Evolutionary conservation across 2,888 invertebrate genomes (phyloP).

Genomic region (Heliconius ethilla): DNA sequence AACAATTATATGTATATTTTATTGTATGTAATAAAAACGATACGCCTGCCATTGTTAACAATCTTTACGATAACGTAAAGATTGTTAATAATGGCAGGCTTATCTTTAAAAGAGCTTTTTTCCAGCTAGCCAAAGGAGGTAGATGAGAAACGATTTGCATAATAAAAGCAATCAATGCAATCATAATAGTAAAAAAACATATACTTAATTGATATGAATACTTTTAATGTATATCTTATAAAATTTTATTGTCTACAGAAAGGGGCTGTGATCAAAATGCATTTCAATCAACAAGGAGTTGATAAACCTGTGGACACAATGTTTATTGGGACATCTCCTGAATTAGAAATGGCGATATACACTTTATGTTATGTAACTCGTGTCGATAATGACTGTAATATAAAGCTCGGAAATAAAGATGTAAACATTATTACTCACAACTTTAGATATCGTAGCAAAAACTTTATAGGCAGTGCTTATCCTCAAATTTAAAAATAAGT

Average conservation of each 20-base stretch:
- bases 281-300: conserved; percentile 86
- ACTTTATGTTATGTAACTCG: conserved; percentile 92
- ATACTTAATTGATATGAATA: no score
- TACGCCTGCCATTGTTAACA: no score
- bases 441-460: conserved; percentile 88
- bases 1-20: background rate
- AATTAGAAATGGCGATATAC: conserved; percentile 94
- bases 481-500: conserved; percentile 85
- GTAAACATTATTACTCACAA: conserved; percentile 89
- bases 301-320: conserved; percentile 90
- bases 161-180: no score
- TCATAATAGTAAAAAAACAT: no score
- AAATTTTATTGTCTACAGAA: conserved; percentile 81
- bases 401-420: conserved; percentile 86
- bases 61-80: no score
- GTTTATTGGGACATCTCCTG: conserved; percentile 94
- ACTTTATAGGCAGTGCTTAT: conserved; percentile 90
- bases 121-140: no score
- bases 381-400: conserved; percentile 87
- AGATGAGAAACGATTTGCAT: no score
- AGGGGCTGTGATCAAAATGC: conserved; percentile 87
- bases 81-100: no score
- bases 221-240: background rate
- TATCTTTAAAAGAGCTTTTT: no score
- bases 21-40: no score